Evolutionary conservation across 1,140 invertebrate species (phyloP), one percentile per base, ranked within the genome.

Genomic region (Drosophila albomicans): DNA sequence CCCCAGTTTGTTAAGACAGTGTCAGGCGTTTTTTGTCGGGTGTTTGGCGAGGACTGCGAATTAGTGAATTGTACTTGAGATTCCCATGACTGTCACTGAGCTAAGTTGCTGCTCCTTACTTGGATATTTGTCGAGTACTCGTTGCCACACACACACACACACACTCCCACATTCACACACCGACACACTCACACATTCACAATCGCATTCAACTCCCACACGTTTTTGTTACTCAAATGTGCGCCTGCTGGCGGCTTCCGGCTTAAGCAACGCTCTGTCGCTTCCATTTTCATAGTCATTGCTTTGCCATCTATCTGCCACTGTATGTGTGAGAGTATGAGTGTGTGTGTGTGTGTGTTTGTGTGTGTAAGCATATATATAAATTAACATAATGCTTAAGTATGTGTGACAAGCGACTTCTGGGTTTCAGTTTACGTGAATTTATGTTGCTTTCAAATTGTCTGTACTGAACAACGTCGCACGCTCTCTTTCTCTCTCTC

Each of bases 311-410:
- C 48, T 62, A 72, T 51, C 62, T 46, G 52, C 13, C 3, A 51
- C 11, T 41, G 51, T 48, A 38, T 59, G 49, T 30, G 28, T 43
- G 28, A 45, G 35, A 41, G 35, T 32, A 5, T 65, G n/a, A 28
- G 61, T 63, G 56, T 78, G 70, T 66, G 54, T 52, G n/a, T 68
- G 20, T 16, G 61, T 68, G 63, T 72, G 74, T 57, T 7, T 5
- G 30, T 32, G 30, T 32, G 30, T 6, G 30, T 32, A 32, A 6
- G 30, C 7, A 5, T 32, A 58, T 74, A 89, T 79, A 89, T 89
- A 89, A 89, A 89, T 89, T 89, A 85, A 85, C 85, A 90, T 89
- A 89, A 90, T 89, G 85, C 79, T 79, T 89, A 89, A 89, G 78
- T 89, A 77, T 80, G 81, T 89, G 85, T 89, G 85, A 89, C 85